Conservation (phyloP, 2,797 vertebrate genomes). For the Crocidura indochinensis region DNA sequence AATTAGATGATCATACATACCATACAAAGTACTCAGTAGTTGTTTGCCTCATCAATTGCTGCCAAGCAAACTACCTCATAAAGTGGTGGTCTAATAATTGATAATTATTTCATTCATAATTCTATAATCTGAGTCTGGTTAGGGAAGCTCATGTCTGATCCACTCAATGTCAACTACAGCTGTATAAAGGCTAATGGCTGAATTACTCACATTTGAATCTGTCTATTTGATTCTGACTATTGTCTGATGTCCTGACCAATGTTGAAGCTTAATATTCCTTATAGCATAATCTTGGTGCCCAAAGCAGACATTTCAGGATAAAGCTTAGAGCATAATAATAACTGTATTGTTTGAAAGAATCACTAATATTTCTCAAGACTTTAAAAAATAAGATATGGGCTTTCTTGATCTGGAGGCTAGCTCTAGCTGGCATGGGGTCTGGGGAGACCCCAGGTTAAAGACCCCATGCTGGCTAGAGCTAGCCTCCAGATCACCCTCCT, state of each 20-base stretch:
- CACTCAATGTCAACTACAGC: not conserved
- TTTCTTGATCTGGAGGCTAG: no score
- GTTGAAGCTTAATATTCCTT: not conserved
- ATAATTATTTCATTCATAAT: constrained; percentile 2
- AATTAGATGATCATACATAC: not conserved
- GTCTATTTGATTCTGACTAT: not conserved
- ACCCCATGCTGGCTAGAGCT: no score
- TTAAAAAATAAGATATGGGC: not conserved
- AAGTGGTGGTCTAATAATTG: constrained; percentile 23
- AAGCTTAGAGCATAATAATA: not conserved
- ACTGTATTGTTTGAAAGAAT: not conserved
- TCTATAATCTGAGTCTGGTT: not conserved
- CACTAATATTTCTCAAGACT: not conserved
- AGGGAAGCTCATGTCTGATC: not conserved
- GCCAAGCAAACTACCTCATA: not conserved
- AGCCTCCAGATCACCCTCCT: no score
- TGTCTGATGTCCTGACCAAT: not conserved
- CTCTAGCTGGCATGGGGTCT: no score
- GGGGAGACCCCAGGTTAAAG: no score
- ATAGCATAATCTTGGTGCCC: not conserved
- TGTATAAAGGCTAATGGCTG: not conserved
- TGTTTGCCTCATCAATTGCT: not conserved
- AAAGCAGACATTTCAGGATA: constrained; percentile 16
- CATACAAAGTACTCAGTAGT: not conserved
- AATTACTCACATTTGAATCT: constrained; percentile 8